Percentiles rank a stretch among this genome's conserved stretches.
These are phyloP conservation scores for Muschampia staudingeri DNA, from an alignment of 2,888 invertebrate species.

Conservation along the genomic window DNA sequence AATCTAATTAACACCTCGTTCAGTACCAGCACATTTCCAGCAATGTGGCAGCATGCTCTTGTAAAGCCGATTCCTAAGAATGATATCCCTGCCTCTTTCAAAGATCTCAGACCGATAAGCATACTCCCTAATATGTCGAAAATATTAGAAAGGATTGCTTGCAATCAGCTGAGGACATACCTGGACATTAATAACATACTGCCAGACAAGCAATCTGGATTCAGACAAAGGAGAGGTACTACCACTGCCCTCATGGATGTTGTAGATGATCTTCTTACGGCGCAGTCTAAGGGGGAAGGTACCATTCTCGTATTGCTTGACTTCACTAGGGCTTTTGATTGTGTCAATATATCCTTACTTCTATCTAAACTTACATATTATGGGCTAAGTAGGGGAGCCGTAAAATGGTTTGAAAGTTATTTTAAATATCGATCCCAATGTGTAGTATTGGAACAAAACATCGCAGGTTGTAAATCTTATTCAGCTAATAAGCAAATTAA, in stretches of 20 bases:
- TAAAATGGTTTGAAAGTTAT: neutral
- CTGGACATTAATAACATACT: neutral
- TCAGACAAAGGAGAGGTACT: neutral
- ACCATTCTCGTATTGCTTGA: slow-evolving; percentile 3
- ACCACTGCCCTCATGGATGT: neutral
- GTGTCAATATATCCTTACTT: neutral
- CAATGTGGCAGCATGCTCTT: neutral
- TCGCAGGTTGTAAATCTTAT: neutral
- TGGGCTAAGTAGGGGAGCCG: neutral
- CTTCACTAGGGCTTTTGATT: neutral
- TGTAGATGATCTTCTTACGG: neutral
- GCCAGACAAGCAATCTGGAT: neutral
- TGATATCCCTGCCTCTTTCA: neutral
- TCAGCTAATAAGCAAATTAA: neutral
- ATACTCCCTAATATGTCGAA: neutral
- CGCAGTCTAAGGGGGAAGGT: neutral
- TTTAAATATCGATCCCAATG: neutral
- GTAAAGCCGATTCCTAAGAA: neutral
- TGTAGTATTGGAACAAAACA: neutral
- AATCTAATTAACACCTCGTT: neutral
- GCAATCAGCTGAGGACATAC: neutral
- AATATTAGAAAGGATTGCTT: neutral
- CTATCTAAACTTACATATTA: neutral
- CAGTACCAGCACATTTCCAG: neutral
- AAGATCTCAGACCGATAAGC: slow-evolving; percentile 4